These are phyloP conservation scores for Pogonophryne albipinna DNA, from an alignment of 2,797 vertebrate species.

Conservation along the genomic window DNA sequence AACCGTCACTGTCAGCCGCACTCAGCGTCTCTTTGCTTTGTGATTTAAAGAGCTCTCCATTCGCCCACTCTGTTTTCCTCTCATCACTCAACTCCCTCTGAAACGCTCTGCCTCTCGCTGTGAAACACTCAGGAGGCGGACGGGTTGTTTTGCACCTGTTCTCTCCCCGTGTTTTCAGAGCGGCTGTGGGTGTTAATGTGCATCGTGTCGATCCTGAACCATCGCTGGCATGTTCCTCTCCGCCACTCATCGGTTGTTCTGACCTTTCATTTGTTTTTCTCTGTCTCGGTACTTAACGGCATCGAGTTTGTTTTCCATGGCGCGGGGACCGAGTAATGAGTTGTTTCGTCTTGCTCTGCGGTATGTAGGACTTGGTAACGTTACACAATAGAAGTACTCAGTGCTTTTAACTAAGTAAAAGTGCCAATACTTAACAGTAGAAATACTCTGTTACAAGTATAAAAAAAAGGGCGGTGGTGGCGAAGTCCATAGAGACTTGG, in stretches of 20 bases:
- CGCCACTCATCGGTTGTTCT: constrained; percentile 42
- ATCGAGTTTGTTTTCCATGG: constrained; percentile 51
- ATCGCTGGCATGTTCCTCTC: constrained; percentile 41
- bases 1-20: constrained; percentile 32
- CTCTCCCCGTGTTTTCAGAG: constrained; percentile 52
- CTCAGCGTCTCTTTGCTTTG: constrained; percentile 28
- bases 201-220: constrained; percentile 46
- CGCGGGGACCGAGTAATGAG: constrained; percentile 15
- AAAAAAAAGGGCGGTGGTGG: too few species aligned
- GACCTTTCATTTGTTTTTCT: constrained; percentile 49
- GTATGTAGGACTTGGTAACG: background rate
- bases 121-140: constrained; percentile 35
- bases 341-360: background rate
- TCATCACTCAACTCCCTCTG: constrained; percentile 36
- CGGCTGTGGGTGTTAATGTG: constrained; percentile 67
- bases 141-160: constrained; percentile 65
- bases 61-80: constrained; percentile 44
- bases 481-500: too few species aligned
- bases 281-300: constrained; percentile 19
- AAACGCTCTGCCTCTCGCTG: constrained; percentile 32
- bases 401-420: too few species aligned
- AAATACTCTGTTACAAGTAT: too few species aligned
- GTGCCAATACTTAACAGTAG: too few species aligned
- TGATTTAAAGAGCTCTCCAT: constrained; percentile 45
- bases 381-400: too few species aligned